Percentiles rank a stretch among this genome's conserved stretches.
Evolutionary conservation across 2,113 vertebrate genomes (phyloP).

Genomic region (Uropsilus gracilis): DNA sequence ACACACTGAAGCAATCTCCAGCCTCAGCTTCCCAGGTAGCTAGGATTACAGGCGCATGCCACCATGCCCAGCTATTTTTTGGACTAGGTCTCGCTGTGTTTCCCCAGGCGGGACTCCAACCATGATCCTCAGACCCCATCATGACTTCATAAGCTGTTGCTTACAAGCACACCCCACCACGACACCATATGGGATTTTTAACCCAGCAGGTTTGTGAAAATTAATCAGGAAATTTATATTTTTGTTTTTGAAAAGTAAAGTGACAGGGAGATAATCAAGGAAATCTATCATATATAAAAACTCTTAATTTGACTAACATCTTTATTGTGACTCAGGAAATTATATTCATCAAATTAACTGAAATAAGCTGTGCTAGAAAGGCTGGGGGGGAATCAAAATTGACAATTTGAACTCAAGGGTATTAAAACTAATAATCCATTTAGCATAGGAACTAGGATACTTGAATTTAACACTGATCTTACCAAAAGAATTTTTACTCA

Average conservation of each 20-base stretch:
- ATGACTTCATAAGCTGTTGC: too few species aligned
- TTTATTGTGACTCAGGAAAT: constrained; percentile 41
- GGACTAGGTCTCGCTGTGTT: too few species aligned
- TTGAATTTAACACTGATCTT: constrained; percentile 6
- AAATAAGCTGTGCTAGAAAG: constrained; percentile 36
- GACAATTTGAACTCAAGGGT: neutral
- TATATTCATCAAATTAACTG: constrained; percentile 26
- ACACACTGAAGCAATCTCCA: too few species aligned
- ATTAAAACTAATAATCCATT: neutral
- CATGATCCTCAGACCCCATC: too few species aligned
- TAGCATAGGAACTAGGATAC: neutral
- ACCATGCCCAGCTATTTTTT: too few species aligned
- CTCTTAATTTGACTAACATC: neutral
- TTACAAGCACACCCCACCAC: too few species aligned
- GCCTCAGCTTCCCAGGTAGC: too few species aligned
- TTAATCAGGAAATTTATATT: neutral
- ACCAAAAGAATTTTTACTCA: constrained; percentile 4
- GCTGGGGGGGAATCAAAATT: neutral
- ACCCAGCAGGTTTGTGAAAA: neutral
- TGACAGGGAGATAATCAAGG: neutral
- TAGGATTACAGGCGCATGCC: too few species aligned
- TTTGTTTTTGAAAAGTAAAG: constrained; percentile 22
- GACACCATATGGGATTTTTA: neutral
- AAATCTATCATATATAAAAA: neutral
- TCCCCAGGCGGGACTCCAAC: too few species aligned